These are phyloP conservation scores for Saccostrea glomerata DNA, from an alignment of 1,140 invertebrate species.

Conservation along the genomic window DNA sequence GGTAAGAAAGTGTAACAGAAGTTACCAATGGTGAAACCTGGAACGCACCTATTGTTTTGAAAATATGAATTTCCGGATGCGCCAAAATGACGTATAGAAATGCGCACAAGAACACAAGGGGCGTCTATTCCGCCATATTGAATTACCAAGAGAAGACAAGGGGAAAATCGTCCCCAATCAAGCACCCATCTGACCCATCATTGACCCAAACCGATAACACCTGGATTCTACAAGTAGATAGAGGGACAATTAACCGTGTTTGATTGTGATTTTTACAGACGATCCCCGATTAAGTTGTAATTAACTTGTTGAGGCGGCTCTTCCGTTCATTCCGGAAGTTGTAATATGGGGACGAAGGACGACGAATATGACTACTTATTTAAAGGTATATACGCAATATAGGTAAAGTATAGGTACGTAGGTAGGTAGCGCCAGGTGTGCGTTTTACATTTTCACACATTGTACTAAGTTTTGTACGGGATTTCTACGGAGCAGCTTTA, in stretches of 20 bases:
- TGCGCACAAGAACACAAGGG: conserved; percentile 55
- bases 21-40: too few species aligned
- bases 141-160: conserved; percentile 13
- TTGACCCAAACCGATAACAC: not conserved
- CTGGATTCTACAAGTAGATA: not conserved
- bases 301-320: conserved; percentile 36
- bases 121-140: conserved; percentile 60
- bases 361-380: conserved; percentile 99
- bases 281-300: conserved; percentile 1
- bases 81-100: conserved; percentile 54
- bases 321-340: conserved; percentile 65
- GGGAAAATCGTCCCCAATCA: conserved; percentile 26
- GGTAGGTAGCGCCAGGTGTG: not conserved
- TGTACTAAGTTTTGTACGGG: not conserved
- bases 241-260: not conserved
- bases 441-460: not conserved
- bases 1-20: too few species aligned
- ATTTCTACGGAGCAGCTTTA: not conserved
- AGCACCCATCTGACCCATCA: conserved; percentile 42
- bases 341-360: conserved; percentile 86
- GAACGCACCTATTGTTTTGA: conserved; percentile 18
- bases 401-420: not conserved
- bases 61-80: conserved; percentile 51
- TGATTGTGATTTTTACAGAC: conserved; percentile 14
- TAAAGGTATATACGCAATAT: conserved; percentile 89